Percentiles rank a stretch among this genome's conserved stretches.
These are phyloP conservation scores for Balearica regulorum DNA, from an alignment of 2,797 vertebrate genomes.

Conservation along the genomic window DNA sequence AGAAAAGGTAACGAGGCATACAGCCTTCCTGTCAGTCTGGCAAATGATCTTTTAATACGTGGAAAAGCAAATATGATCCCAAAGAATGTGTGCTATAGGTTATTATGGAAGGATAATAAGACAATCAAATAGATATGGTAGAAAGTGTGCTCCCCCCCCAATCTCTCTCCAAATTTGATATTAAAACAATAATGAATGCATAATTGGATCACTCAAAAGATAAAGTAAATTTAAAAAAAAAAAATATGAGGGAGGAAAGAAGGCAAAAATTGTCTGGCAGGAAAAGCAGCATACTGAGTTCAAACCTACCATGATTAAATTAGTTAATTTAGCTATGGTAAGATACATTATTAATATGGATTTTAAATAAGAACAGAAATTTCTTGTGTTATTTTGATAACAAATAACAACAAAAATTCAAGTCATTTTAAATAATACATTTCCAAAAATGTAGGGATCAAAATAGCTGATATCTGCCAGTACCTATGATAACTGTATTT, in stretches of 20 bases:
- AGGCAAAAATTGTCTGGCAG: not conserved
- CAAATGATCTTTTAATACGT: not conserved
- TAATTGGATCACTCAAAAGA: not conserved
- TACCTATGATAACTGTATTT: not conserved
- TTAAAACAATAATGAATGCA: not conserved
- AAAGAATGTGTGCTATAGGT: not conserved
- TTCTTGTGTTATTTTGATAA: not conserved
- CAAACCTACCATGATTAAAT: slow-evolving; percentile 8
- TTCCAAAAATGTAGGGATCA: not conserved
- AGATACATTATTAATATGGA: not conserved
- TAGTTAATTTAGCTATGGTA: not conserved
- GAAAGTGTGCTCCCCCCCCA: not conserved
- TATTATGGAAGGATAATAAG: not conserved
- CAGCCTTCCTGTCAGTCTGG: not conserved
- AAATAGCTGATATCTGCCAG: not conserved
- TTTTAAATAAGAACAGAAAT: not conserved
- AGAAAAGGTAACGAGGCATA: not conserved
- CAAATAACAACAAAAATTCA: not conserved
- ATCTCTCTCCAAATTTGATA: not conserved
- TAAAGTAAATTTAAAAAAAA: not conserved
- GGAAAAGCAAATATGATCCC: not conserved
- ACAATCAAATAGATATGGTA: not conserved
- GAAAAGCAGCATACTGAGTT: not conserved
- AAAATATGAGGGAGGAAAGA: not conserved
- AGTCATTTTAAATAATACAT: not conserved